Evolutionary conservation across 2,797 vertebrate genomes (phyloP), one percentile per base, ranked within the genome.

Genomic region (Onychomys arenicola): DNA sequence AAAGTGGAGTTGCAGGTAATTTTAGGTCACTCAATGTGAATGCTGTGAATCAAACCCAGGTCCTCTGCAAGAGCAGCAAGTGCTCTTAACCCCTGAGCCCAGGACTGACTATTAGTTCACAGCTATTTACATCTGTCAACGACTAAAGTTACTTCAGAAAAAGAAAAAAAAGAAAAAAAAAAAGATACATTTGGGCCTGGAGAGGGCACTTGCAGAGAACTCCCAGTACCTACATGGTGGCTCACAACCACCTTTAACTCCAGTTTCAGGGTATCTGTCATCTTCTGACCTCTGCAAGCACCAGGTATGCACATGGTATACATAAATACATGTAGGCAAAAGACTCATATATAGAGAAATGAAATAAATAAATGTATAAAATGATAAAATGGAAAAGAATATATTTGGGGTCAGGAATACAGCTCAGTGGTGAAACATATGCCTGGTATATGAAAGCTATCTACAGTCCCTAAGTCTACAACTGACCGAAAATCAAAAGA

Each of bases 91-190:
- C 37, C 37, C 21, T 4, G 10, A 34, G 25, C 43, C 2, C 32
- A 49, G 63, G 43, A 52, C 46, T 34, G 43, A 49, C 46, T n/a
- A 14, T 52, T 71, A 94, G 21, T 89, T 90, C 59, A 88, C 17
- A 59, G 55, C 46, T 93, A 34, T 83, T 67, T 87, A n/a, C 25
- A 65, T 63, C 52, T 90, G 12, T 59, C 76, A 88, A 90, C 59
- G 81, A 93, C 13, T 82, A 92, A 93, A 97, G 14, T 16, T 93
- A 32, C 37, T 59, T 78, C 46, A 57, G 12, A 52, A 52, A 55
- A 55, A 55, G 16, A 52, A 83, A 90, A 94, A 94, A n/a, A n/a
- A n/a, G n/a, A n/a, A 52, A 83, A 90, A 94, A 43, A 84, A 76
- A 11, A 12, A 23, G 5, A 59, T 25, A 59, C 21, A 59, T 40